Evolutionary conservation across 2,113 vertebrate genomes (phyloP).

Genomic region (Hylia prasina): DNA sequence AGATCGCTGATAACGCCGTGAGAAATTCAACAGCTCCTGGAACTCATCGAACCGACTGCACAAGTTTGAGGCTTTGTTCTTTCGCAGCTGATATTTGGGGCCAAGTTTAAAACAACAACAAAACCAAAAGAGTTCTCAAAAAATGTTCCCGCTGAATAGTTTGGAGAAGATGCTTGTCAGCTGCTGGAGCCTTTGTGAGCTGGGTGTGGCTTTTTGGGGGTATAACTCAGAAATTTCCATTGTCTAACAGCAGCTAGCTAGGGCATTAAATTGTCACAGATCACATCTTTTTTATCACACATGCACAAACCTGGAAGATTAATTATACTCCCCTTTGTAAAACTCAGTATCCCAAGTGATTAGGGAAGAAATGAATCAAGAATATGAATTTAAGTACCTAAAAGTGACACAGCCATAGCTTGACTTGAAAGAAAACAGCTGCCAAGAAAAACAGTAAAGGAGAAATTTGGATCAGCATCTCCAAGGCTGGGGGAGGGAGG

Average conservation of each 20-base stretch:
- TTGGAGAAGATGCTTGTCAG: slow-evolving; percentile 40
- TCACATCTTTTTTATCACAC: slow-evolving; percentile 39
- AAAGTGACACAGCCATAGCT: neutral
- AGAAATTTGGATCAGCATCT: neutral
- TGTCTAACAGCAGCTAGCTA: slow-evolving; percentile 27
- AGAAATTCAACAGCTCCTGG: slow-evolving; percentile 32
- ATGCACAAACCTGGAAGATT: slow-evolving; percentile 40
- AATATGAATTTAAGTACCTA: slow-evolving; percentile 48
- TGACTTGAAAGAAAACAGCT: slow-evolving; percentile 31
- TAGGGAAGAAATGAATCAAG: slow-evolving; percentile 41
- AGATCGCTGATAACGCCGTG: neutral
- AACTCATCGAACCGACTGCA: neutral
- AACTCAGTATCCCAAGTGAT: slow-evolving; percentile 11
- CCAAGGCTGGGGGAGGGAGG: neutral
- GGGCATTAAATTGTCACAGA: slow-evolving; percentile 12
- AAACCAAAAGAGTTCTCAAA: neutral
- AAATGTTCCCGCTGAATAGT: neutral
- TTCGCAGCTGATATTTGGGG: neutral
- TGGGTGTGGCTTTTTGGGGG: slow-evolving; percentile 23
- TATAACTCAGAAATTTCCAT: slow-evolving; percentile 40
- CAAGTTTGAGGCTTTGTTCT: neutral
- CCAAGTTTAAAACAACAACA: slow-evolving; percentile 1
- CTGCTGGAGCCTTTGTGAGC: slow-evolving; percentile 8
- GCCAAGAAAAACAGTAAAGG: neutral
- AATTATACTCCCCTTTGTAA: slow-evolving; percentile 37